Evolutionary conservation across 2,888 invertebrate genomes (phyloP), one percentile per base, ranked within the genome.

Genomic region (Belgica antarctica): DNA sequence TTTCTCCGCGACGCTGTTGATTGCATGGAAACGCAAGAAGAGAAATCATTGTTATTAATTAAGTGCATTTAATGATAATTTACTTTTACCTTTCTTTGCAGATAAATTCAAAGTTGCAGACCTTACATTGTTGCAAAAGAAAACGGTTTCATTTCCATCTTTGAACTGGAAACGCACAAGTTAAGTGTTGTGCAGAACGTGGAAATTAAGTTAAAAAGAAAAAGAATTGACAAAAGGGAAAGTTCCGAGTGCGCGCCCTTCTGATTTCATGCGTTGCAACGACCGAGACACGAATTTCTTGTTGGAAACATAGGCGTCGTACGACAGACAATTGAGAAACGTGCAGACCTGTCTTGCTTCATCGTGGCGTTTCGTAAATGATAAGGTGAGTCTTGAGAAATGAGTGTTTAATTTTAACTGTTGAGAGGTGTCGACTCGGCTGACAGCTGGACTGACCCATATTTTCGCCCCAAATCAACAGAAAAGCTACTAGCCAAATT

Each of bases 381-480:
- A 68, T 68, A 68, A 68, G 68, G 68, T 68, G 31, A 68, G 68
- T 36, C 2, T n/a, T n/a, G n/a, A n/a, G n/a, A n/a, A n/a, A n/a
- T n/a, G n/a, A n/a, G n/a, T n/a, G n/a, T n/a, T n/a, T n/a, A n/a
- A n/a, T n/a, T n/a, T n/a, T n/a, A n/a, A n/a, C n/a, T n/a, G n/a
- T n/a, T n/a, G n/a, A n/a, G n/a, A n/a, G n/a, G n/a, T n/a, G n/a
- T n/a, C n/a, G n/a, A n/a, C n/a, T n/a, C n/a, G n/a, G n/a, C n/a
- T n/a, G n/a, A n/a, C n/a, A n/a, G n/a, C n/a, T n/a, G n/a, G n/a
- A n/a, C n/a, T n/a, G n/a, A n/a, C n/a, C n/a, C n/a, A n/a, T n/a
- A n/a, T n/a, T n/a, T n/a, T n/a, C n/a, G n/a, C n/a, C n/a, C n/a
- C n/a, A n/a, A n/a, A n/a, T n/a, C n/a, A n/a, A n/a, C n/a, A n/a